These are phyloP conservation scores for Parelbella ahira DNA, from an alignment of 2,888 invertebrate species.

Conservation along the genomic window DNA sequence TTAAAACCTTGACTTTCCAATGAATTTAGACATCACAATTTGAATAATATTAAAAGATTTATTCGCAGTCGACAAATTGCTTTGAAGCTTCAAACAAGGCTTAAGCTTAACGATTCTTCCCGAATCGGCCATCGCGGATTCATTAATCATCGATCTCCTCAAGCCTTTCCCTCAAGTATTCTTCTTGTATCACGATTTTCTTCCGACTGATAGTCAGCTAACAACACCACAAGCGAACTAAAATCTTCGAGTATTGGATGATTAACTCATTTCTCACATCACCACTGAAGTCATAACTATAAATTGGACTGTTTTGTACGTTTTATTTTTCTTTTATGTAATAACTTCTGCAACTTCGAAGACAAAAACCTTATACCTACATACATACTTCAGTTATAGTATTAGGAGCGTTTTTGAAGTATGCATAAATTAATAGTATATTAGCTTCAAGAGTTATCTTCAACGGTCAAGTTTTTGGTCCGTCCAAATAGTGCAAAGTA, in stretches of 20 bases:
- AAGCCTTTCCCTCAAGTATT: conserved; percentile 32
- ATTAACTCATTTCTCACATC: not conserved
- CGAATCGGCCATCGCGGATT: conserved; percentile 30
- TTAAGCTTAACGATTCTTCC: conserved; percentile 14
- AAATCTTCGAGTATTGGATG: not conserved
- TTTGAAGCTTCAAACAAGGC: conserved; percentile 31
- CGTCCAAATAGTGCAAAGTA: too few relatives aligned
- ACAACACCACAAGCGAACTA: not conserved
- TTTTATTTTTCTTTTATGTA: too few relatives aligned
- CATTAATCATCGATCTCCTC: conserved; percentile 34
- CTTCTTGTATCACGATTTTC: conserved; percentile 10
- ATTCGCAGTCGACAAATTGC: conserved; percentile 32
- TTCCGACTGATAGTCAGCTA: not conserved
- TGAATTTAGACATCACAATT: conserved; percentile 10
- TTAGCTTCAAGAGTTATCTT: too few relatives aligned
- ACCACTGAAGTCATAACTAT: too few relatives aligned
- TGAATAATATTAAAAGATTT: conserved; percentile 21
- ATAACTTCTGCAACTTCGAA: too few relatives aligned
- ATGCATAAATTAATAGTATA: too few relatives aligned
- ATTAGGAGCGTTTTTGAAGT: too few relatives aligned
- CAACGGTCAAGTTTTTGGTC: too few relatives aligned
- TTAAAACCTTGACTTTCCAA: conserved; percentile 3
- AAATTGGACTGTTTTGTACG: too few relatives aligned
- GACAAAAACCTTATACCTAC: too few relatives aligned
- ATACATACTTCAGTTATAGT: too few relatives aligned